These are phyloP conservation scores for Xiphophorus couchianus DNA, from an alignment of 2,113 vertebrate species.

Conservation along the genomic window DNA sequence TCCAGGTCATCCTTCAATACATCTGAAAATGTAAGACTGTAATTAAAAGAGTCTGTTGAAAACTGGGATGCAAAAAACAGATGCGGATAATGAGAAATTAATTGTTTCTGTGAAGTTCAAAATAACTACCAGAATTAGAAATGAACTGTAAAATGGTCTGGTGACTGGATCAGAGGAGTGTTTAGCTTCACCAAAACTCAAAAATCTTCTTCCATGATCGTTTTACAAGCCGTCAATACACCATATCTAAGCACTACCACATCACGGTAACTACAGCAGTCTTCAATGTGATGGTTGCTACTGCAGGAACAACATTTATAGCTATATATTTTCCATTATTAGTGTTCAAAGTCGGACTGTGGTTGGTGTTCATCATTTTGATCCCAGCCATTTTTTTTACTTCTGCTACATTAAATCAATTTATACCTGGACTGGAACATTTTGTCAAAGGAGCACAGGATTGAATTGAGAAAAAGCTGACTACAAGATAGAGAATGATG, in stretches of 20 bases:
- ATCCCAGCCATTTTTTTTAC: not conserved
- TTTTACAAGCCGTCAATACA: not conserved
- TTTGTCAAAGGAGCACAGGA: not conserved
- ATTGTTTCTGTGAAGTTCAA: not conserved
- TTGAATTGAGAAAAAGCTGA: not conserved
- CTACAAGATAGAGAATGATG: not conserved
- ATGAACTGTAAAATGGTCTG: not conserved
- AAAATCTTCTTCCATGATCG: not conserved
- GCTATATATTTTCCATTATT: not conserved
- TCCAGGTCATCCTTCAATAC: slow-evolving; percentile 89
- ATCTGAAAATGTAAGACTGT: slow-evolving; percentile 76
- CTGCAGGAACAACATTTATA: not conserved
- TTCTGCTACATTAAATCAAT: not conserved
- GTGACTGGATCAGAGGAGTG: not conserved
- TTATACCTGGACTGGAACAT: not conserved
- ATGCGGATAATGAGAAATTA: not conserved
- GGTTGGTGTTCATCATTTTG: not conserved
- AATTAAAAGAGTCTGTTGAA: not conserved
- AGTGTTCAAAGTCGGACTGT: not conserved
- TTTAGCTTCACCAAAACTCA: not conserved
- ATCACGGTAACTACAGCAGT: too few species aligned
- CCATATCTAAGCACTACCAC: too few species aligned
- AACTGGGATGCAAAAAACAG: too few species aligned
- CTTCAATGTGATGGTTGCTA: not conserved
- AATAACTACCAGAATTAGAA: not conserved